Evolutionary conservation across 2,113 vertebrate species (phyloP).

Genomic region (Petromus typicus): DNA sequence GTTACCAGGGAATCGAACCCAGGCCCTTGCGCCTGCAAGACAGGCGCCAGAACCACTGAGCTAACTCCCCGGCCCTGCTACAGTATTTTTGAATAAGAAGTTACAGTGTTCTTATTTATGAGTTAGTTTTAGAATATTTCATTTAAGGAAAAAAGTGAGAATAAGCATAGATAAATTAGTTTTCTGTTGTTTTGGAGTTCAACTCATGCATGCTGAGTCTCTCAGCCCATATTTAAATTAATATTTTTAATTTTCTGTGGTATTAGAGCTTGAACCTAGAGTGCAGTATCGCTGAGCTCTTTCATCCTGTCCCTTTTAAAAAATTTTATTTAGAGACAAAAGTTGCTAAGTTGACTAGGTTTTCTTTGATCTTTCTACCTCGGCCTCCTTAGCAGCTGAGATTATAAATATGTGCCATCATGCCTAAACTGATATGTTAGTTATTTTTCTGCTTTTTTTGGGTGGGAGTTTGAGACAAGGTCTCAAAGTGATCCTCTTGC

Average conservation of each 20-base stretch:
- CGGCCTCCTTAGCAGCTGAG: neutral
- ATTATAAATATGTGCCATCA: neutral
- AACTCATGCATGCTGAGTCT: neutral
- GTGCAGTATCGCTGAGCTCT: too few relatives aligned
- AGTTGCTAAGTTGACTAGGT: neutral
- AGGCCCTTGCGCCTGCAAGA: too few relatives aligned
- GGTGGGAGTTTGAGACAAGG: too few relatives aligned
- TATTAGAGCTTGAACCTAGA: too few relatives aligned
- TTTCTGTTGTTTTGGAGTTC: too few relatives aligned
- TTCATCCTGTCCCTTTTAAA: neutral
- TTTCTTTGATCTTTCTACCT: neutral
- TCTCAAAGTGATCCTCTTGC: neutral
- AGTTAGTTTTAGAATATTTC: slow-evolving; percentile 47
- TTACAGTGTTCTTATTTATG: neutral
- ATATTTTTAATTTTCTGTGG: too few relatives aligned
- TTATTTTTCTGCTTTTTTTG: neutral
- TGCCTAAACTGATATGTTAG: neutral
- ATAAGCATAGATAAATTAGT: neutral
- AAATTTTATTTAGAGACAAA: neutral
- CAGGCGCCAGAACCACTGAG: too few relatives aligned
- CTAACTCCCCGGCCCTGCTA: too few relatives aligned
- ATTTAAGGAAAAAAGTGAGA: neutral
- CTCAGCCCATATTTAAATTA: neutral
- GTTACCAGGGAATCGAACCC: too few relatives aligned
- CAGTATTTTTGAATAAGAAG: slow-evolving; percentile 25